Conservation (phyloP, 2,888 invertebrate species). For the Camptogramma bilineatum region DNA sequence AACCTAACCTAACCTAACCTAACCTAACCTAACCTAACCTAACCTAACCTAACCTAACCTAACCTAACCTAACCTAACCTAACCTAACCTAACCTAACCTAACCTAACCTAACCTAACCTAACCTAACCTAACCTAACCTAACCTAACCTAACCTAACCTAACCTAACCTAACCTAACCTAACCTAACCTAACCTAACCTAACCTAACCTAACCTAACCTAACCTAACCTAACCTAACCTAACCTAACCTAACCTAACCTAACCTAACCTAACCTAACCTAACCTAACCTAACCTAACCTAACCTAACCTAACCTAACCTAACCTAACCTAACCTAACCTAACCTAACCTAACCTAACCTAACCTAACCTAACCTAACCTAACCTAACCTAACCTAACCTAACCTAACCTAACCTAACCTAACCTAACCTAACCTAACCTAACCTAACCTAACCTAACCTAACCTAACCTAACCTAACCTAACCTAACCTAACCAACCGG, state of each 20-base stretch:
- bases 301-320: constrained; percentile 32
- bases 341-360: constrained; percentile 36
- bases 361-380: constrained; percentile 33
- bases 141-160: constrained; percentile 28
- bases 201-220: constrained; percentile 29
- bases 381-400: constrained; percentile 36
- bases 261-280: constrained; percentile 31
- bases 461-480: constrained; percentile 28
- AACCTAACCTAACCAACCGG: constrained; percentile 24
- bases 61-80: constrained; percentile 26
- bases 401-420: constrained; percentile 32
- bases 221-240: constrained; percentile 27
- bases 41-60: constrained; percentile 26
- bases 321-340: constrained; percentile 32
- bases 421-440: constrained; percentile 32
- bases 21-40: constrained; percentile 26
- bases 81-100: constrained; percentile 26
- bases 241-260: constrained; percentile 28
- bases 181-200: constrained; percentile 32
- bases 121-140: constrained; percentile 28
- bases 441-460: constrained; percentile 28
- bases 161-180: constrained; percentile 28
- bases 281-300: constrained; percentile 29
- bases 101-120: constrained; percentile 20
- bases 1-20: constrained; percentile 27